A percentile compares a stretch with the other conserved stretches of the same genome.
These are phyloP conservation scores for Cyanoramphus novaezelandiae DNA, from an alignment of 2,113 vertebrate genomes.

Conservation along the genomic window DNA sequence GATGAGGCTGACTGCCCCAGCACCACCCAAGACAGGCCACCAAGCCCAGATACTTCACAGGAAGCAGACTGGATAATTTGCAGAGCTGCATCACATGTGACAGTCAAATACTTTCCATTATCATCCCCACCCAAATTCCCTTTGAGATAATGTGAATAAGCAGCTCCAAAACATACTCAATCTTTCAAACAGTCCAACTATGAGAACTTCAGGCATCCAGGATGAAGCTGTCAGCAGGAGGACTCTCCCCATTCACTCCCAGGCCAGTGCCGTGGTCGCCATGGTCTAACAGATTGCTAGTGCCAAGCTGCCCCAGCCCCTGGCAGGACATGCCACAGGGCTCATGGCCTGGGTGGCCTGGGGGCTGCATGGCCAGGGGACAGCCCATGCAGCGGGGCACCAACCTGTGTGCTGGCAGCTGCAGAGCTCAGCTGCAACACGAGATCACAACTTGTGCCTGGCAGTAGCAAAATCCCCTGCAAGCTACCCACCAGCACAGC, in stretches of 20 bases:
- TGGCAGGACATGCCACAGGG: accelerated
- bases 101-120: neutral
- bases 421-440: neutral
- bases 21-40: neutral
- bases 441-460: neutral
- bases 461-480: neutral
- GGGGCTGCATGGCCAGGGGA: neutral
- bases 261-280: neutral
- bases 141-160: neutral
- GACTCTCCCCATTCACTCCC: neutral
- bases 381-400: neutral
- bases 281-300: neutral
- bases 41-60: neutral
- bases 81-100: neutral
- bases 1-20: neutral
- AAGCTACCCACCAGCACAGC: neutral
- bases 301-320: neutral
- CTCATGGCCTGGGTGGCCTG: accelerated
- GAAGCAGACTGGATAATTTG: neutral
- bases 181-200: neutral
- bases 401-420: neutral
- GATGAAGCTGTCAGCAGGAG: neutral
- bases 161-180: neutral
- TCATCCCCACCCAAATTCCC: neutral
- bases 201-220: neutral